Evolutionary conservation across 2,888 invertebrate species (phyloP).

Genomic region (Leistus spinibarbis): DNA sequence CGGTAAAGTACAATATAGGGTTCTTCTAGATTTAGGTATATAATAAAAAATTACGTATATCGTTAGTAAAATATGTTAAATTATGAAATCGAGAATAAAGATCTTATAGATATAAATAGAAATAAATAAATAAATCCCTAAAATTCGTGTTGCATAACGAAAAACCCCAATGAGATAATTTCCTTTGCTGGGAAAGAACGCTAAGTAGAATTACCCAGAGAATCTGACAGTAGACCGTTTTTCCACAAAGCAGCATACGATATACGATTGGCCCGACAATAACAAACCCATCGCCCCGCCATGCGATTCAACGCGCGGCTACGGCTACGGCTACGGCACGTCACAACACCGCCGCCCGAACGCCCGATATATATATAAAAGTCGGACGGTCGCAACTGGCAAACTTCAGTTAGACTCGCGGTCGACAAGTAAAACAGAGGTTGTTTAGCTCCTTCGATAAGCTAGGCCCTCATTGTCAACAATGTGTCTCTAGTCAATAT

Average conservation of each 20-base stretch:
- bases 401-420: conserved; percentile 45
- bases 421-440: conserved; percentile 43
- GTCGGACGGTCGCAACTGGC: conserved; percentile 28
- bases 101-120: not conserved
- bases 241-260: not conserved
- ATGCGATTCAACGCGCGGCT: conserved; percentile 26
- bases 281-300: conserved; percentile 41
- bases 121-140: not conserved
- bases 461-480: conserved; percentile 48
- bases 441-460: conserved; percentile 47
- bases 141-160: not conserved
- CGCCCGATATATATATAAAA: conserved; percentile 42
- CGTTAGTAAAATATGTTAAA: too few species aligned
- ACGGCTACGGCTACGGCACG: not conserved
- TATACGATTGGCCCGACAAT: not conserved
- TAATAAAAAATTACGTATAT: too few species aligned
- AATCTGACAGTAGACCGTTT: conserved; percentile 1
- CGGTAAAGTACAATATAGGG: too few species aligned
- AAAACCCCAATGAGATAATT: not conserved
- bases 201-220: conserved; percentile 19
- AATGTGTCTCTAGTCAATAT: conserved; percentile 46
- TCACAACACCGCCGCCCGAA: not conserved
- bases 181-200: not conserved
- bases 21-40: too few species aligned
- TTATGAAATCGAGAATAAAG: too few species aligned